Percentiles rank a stretch among this genome's conserved stretches.
Conservation (phyloP, 2,888 invertebrate genomes). For the Drosophila conformis region DNA sequence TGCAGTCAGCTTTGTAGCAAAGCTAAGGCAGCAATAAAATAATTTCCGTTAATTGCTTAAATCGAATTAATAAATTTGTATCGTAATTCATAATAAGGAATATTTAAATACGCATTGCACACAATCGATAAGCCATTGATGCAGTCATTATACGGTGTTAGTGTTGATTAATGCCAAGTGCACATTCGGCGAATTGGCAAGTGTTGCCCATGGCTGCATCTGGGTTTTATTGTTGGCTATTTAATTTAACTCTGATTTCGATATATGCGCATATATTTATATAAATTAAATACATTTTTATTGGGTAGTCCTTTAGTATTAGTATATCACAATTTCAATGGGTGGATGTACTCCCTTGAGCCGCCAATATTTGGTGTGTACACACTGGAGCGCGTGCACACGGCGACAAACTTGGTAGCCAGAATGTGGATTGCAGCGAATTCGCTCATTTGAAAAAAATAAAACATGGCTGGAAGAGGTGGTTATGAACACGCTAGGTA, state of each 20-base stretch:
- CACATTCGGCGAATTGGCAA: slow-evolving; percentile 53
- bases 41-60: neutral
- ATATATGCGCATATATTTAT: neutral
- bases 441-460: slow-evolving; percentile 85
- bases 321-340: neutral
- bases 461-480: slow-evolving; percentile 96
- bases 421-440: slow-evolving; percentile 73
- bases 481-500: slow-evolving; percentile 94
- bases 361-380: slow-evolving; percentile 48
- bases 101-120: neutral
- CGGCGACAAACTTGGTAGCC: slow-evolving; percentile 57
- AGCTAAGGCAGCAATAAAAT: neutral
- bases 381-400: slow-evolving; percentile 64
- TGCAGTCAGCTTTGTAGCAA: neutral
- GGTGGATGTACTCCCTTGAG: slow-evolving; percentile 31
- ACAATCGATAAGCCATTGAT: neutral
- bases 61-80: neutral
- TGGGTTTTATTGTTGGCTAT: slow-evolving; percentile 1
- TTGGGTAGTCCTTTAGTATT: neutral
- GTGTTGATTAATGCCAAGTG: slow-evolving; percentile 31
- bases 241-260: neutral
- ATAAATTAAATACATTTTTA: neutral
- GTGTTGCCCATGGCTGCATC: slow-evolving; percentile 43
- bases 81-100: neutral
- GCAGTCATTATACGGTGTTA: neutral